Conservation (phyloP, 2,113 vertebrate genomes). For the Colinus virginianus region DNA sequence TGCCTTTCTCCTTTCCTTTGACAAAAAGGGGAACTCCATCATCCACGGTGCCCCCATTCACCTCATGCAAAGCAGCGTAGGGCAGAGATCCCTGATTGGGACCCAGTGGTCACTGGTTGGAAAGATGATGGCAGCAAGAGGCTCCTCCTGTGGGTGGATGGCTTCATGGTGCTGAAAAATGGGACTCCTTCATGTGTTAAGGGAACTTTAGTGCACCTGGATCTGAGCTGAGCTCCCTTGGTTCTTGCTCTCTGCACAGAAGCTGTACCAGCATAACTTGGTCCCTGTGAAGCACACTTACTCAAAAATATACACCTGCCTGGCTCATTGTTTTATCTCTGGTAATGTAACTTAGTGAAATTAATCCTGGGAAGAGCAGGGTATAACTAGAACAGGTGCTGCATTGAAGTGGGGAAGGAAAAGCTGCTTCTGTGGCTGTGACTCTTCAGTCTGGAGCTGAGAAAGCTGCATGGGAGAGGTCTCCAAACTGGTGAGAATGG, state of each 20-base stretch:
- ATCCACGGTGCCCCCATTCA: not conserved
- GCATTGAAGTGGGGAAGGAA: not conserved
- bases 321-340: not conserved
- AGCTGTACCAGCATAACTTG: not conserved
- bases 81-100: not conserved
- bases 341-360: not conserved
- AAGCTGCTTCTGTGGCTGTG: not conserved
- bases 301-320: not conserved
- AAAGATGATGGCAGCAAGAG: not conserved
- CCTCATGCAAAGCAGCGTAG: accelerated
- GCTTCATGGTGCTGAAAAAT: not conserved
- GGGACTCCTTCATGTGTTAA: accelerated
- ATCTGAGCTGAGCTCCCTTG: not conserved
- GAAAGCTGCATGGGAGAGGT: not conserved
- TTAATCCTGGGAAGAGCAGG: not conserved
- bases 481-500: not conserved
- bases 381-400: not conserved
- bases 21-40: not conserved
- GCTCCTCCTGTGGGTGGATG: not conserved
- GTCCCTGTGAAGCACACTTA: not conserved
- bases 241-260: not conserved
- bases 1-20: not conserved
- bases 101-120: not conserved
- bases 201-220: not conserved
- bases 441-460: not conserved